Evolutionary conservation across 2,888 invertebrate genomes (phyloP), one percentile per base, ranked within the genome.

Genomic region (Conops quadrifasciatus): DNA sequence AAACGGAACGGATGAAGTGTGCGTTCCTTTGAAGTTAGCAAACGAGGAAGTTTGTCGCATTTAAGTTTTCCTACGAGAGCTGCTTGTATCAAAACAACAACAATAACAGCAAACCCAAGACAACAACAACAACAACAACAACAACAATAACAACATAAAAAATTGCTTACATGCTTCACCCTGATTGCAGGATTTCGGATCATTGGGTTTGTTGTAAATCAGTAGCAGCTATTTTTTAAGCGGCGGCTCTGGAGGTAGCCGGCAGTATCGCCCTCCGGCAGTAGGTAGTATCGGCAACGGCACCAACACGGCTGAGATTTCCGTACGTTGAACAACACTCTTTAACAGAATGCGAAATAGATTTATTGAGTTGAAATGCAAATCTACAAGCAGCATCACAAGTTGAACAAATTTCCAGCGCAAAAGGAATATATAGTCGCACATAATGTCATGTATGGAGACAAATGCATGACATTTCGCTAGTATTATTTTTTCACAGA

Each of bases 351-450:
- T 83, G 82, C 81, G 80, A 84, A 81, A 81, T 81, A 81, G 82
- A 84, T 84, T 85, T 84, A 84, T 84, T 84, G 81, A 82, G 80
- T 82, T 82, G 80, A 81, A 82, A 84, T 84, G 81, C 81, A 83
- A 84, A 83, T 84, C 81, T 81, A 58, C 67, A 45, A 36, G 36
- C 21, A 58, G 67, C 26, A 36, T 36, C 36, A 43, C 21, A 26
- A 56, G 56, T 58, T 56, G 56, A 58, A 67, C 67, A 67, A 56
- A 67, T 58, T 63, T 63, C 47, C 63, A 15, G 21, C 47, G 24
- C 26, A 26, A 26, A 28, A 19, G 53, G 1, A 21, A 24, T 53
- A 24, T 21, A 26, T 24, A 26, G 16, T 58, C 28, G 24, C n/a
- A 49, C n/a, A 16, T 49, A 19, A 28, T 26, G 58, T 3, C 15